phyloP scores from a whole-genome alignment of 1,140 invertebrate species.

The Cotesia chilonis region DNA sequence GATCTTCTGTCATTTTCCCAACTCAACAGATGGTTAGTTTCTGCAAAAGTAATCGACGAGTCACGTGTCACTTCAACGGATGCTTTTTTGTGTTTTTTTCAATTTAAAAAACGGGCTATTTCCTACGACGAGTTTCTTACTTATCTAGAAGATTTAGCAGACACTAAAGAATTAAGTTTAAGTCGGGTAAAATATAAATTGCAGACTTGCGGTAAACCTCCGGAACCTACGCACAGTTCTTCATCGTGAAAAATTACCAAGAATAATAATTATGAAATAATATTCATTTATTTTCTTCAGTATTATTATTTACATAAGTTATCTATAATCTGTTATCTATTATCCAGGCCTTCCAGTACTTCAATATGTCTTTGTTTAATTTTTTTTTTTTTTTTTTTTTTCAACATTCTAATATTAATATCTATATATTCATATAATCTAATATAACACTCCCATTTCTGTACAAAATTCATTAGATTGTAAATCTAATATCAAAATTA shows the following conservation, averaged over 20 bases:
- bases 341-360: too few species aligned
- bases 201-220: slow-evolving; percentile 43
- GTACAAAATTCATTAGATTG: too few species aligned
- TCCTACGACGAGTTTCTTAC: slow-evolving; percentile 46
- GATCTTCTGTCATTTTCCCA: slow-evolving; percentile 64
- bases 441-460: too few species aligned
- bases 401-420: neutral
- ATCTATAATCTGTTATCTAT: neutral
- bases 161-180: slow-evolving; percentile 41
- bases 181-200: slow-evolving; percentile 46
- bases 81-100: slow-evolving; percentile 70
- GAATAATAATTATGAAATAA: neutral
- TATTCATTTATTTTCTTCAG: slow-evolving; percentile 32
- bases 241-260: slow-evolving; percentile 15
- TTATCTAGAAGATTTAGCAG: slow-evolving; percentile 46
- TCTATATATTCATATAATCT: too few species aligned
- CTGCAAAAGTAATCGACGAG: slow-evolving; percentile 72
- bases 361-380: too few species aligned
- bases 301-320: slow-evolving; percentile 45
- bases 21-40: slow-evolving; percentile 74
- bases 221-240: slow-evolving; percentile 17
- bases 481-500: too few species aligned
- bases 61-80: slow-evolving; percentile 71
- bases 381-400: too few species aligned
- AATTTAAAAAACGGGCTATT: slow-evolving; percentile 66